Percentiles rank a stretch among this genome's conserved stretches.
These are phyloP conservation scores for Hecatera dysodea DNA, from an alignment of 2,888 invertebrate species.

Conservation along the genomic window DNA sequence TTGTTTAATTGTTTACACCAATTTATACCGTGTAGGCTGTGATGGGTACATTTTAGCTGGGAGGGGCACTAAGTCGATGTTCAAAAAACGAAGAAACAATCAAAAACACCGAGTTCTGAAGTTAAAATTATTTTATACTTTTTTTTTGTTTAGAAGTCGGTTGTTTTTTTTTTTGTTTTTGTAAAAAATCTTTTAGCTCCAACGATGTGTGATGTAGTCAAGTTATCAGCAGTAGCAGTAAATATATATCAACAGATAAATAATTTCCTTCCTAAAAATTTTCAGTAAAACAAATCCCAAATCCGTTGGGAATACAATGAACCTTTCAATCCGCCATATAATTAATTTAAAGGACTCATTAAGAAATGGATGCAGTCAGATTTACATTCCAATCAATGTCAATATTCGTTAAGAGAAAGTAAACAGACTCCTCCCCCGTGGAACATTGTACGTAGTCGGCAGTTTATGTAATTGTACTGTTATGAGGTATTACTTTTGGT, in stretches of 20 bases:
- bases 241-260: neutral
- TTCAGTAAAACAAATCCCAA: neutral
- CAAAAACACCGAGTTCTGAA: no score
- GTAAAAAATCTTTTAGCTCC: neutral
- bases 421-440: constrained; percentile 58
- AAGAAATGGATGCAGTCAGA: constrained; percentile 68
- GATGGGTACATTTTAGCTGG: no score
- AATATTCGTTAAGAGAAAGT: constrained; percentile 79
- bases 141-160: no score
- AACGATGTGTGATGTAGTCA: neutral
- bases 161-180: no score
- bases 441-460: constrained; percentile 41
- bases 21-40: no score
- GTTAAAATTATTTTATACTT: no score
- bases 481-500: constrained; percentile 11
- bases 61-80: no score
- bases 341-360: constrained; percentile 59
- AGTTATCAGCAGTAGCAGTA: neutral
- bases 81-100: no score
- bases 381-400: constrained; percentile 81
- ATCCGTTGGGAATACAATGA: constrained; percentile 4
- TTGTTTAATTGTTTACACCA: no score
- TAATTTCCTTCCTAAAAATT: neutral
- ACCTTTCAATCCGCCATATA: constrained; percentile 44
- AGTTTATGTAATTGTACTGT: constrained; percentile 44